Evolutionary conservation across 2,797 vertebrate species (phyloP), one percentile per base, ranked within the genome.

Genomic region (Macrochelys suwanniensis): DNA sequence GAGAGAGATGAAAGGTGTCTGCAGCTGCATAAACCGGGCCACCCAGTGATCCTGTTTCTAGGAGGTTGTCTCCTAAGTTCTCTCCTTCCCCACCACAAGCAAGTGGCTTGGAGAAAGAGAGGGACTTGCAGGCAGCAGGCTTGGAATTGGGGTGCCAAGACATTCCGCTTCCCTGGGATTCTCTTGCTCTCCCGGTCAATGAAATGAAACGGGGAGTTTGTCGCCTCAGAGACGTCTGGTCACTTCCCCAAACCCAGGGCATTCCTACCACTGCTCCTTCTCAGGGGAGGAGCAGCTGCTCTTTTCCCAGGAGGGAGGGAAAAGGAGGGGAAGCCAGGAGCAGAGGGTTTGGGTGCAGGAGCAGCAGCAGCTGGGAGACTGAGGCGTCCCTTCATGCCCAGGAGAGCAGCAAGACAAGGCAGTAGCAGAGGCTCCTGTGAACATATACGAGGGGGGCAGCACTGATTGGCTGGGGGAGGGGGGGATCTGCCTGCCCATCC

Each of bases 61-160:
- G 71, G 90, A 86, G 78, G 68, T 50, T 82, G 56, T 87, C 84
- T 97, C 82, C 78, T 87, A 56, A 92, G 80, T 87, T 92, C 84
- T 50, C 42, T 94, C 51, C 9, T 94, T 92, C 50, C 33, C 0
- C 0, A 10, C 68, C 84, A 84, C n/a, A 31, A 79, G 56, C 77
- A 94, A 56, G 15, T 77, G 79, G n/a, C 85, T 92, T 45, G 89
- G 68, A 82, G 76, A 33, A 85, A 82, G 33, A 80, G 0, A 0
- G 76, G 61, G 33, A 68, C 54, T 82, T 93, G n/a, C 13, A 53
- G 54, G 56, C 33, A 68, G 15, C 31, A 45, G 33, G n/a, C 7
- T 23, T 16, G 42, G 57, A 57, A 12, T 0, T 0, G 49, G 37
- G 56, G 28, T 1, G 1, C 2, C 80, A 82, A 11, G 26, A 10